Base-by-base conservation (phyloP, 2,113 vertebrate genomes). In the Coryphaenoides rupestris region DNA sequence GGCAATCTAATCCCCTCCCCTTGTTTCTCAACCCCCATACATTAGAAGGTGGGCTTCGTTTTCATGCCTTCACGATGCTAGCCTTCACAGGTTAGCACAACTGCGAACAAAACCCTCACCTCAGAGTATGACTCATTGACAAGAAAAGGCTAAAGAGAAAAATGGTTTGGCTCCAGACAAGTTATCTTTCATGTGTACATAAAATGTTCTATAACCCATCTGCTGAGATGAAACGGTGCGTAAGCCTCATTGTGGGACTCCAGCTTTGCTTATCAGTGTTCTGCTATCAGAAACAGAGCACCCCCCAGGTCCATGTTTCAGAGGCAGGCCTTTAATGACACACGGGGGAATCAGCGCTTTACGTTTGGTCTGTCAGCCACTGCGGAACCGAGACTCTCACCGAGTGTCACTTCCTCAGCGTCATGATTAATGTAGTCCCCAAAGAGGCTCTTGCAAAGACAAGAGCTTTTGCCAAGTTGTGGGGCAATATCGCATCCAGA, bases 271-370 rank as follows among this genome's bases (percentile, higher is more conserved):
- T 62, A 71, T 55, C 59, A 66, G 40, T 40, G 60, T 10, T 55
- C 28, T 62, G n/a, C 65, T 54, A 60, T 63, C 53, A 49, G 58
- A 63, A 33, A 14, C 53, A 68, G 65, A 63, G 13, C 47, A 50
- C 47, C 73, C 70, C 33, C 33, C 55, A 13, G 68, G 50, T 52
- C 45, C 28, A 26, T 24, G 63, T 74, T 71, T 40, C 65, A 26
- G 23, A 47, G 74, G 70, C 66, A 72, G 59, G 55, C 45, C 47
- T 46, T 26, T 79, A 84, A 84, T 65, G 61, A 66, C 58, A 55
- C 72, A 58, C 63, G 21, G 28, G 73, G 67, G 78, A 72, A 72
- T 77, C 70, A 61, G 28, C 65, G 66, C 60, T 66, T 81, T 75
- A 77, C 66, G 21, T 55, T 33, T 24, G 46, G 47, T 62, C 66